Evolutionary conservation across 2,888 invertebrate species (phyloP), one percentile per base, ranked within the genome.

Genomic region (Synergus umbraculus): DNA sequence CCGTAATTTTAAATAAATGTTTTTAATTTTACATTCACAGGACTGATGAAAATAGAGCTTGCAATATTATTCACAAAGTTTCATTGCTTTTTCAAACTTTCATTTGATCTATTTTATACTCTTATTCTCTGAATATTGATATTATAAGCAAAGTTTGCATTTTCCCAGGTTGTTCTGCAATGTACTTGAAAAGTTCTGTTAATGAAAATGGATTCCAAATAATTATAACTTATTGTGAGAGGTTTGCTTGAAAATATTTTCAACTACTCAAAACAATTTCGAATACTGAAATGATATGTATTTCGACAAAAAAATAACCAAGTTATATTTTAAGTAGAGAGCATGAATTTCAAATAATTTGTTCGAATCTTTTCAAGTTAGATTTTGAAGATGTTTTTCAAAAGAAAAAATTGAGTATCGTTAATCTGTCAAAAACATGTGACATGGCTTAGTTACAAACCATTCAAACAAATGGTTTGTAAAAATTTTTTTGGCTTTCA

Each of bases 371-470:
- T 54, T 7, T 49, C n/a, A n/a, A n/a, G n/a, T n/a, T n/a, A n/a
- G 7, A n/a, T n/a, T 8, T n/a, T 54, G n/a, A 54, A 54, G 2
- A 18, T 18, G 22, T 60, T 0, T 18, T 22, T 22, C 12, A 22
- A 22, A 22, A 22, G 18, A 22, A 54, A 54, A 5, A 60, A 4
- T 12, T 60, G 60, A 12, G 9, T 10, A 60, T 60, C 60, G 12
- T 2, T 5, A 22, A 60, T 22, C 60, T 69, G 49, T 67, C 67
- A 49, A 37, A 29, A 29, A 44, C 18, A 18, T 2, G 7, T 13
- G 2, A 49, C 46, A 44, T 67, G 44, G 43, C 43, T 15, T 76
- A 84, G 81, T 78, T 76, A 46, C 43, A 77, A 76, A 7, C 10
- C 65, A 65, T 78, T 69, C 73, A 8, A 37, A 73, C n/a, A 10